These are phyloP conservation scores for Heterodera filipjevi DNA, from an alignment of 2,888 invertebrate genomes.

Conservation along the genomic window DNA sequence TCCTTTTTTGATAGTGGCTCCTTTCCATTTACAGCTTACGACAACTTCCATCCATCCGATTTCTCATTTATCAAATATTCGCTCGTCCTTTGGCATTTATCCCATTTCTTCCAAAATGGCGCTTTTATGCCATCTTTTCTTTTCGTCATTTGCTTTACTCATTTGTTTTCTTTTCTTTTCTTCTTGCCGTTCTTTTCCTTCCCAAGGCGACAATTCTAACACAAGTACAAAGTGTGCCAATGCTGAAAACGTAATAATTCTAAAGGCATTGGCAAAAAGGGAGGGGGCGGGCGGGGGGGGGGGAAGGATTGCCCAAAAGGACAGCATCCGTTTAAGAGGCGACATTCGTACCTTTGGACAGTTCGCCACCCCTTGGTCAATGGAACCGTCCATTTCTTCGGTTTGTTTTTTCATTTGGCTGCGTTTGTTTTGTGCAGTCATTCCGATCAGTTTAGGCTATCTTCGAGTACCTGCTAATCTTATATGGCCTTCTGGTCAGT, in stretches of 20 bases:
- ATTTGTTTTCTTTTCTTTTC: neutral
- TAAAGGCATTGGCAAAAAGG: neutral
- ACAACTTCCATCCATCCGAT: neutral
- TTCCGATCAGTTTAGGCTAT: neutral
- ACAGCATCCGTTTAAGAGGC: neutral
- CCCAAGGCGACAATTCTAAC: neutral
- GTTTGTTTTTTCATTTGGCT: neutral
- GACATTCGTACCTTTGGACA: neutral
- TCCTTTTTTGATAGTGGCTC: too few species aligned
- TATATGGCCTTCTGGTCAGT: neutral
- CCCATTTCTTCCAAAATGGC: neutral
- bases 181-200: constrained; percentile 11
- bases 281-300: too few species aligned
- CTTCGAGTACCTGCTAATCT: neutral
- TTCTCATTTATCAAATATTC: neutral
- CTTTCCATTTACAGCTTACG: neutral
- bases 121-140: neutral
- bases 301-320: neutral
- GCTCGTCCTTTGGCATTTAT: neutral
- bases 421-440: neutral
- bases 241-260: neutral
- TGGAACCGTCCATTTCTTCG: neutral
- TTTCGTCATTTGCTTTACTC: neutral
- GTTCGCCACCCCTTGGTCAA: neutral
- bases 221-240: neutral